These are phyloP conservation scores for Amphiura filiformis DNA, from an alignment of 35 echinoderm and acorn worm species.

Conservation along the genomic window DNA sequence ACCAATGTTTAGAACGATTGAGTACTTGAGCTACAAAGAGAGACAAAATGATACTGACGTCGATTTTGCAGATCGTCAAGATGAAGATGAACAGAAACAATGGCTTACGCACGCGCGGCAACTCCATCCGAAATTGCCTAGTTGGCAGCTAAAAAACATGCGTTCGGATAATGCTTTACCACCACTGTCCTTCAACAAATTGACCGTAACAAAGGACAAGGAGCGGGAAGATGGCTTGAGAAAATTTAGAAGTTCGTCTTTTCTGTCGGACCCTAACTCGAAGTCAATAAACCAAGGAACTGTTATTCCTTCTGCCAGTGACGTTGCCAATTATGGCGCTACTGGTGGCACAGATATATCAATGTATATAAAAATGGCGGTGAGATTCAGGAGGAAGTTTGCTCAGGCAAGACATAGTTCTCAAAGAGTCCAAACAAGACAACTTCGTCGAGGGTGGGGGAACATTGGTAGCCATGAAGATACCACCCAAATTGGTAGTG, in stretches of 20 bases:
- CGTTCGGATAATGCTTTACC: not conserved
- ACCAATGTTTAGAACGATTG: not conserved
- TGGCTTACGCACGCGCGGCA: not conserved
- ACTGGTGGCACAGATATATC: not conserved
- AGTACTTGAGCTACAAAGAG: not conserved
- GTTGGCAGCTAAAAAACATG: not conserved
- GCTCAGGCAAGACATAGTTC: not conserved
- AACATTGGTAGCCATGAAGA: not conserved
- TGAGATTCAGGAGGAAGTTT: not conserved
- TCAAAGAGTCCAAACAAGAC: not conserved
- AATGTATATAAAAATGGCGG: not conserved
- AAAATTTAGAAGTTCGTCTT: not conserved
- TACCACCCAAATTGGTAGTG: too few relatives aligned
- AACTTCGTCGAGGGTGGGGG: not conserved
- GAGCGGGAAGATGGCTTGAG: not conserved
- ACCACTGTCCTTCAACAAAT: not conserved
- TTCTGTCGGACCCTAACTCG: not conserved
- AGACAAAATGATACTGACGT: not conserved
- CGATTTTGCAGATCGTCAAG: not conserved
- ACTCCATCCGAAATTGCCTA: not conserved
- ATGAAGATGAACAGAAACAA: not conserved
- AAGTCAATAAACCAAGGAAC: not conserved
- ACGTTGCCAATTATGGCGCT: not conserved
- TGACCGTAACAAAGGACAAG: not conserved
- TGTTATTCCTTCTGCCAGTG: not conserved